Evolutionary conservation across 2,113 vertebrate species (phyloP).

Genomic region (Rhinolophus ferrumequinum): DNA sequence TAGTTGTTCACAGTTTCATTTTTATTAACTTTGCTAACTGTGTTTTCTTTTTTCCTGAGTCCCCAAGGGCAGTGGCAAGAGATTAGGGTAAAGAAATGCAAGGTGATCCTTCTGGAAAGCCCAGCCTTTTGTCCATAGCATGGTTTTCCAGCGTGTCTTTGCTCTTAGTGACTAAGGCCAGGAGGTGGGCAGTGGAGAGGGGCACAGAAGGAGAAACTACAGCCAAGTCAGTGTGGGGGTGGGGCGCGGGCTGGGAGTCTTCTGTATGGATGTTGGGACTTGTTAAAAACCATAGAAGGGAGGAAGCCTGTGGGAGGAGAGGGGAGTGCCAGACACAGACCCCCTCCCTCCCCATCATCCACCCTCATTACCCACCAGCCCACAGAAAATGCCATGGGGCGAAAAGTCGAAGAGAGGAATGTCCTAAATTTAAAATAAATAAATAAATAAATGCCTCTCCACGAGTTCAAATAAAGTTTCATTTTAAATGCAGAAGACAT

Average conservation of each 20-base stretch:
- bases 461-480: constrained; percentile 73
- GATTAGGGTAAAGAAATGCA: background rate
- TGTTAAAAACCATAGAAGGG: constrained; percentile 34
- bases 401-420: constrained; percentile 42
- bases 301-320: background rate
- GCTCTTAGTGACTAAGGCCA: background rate
- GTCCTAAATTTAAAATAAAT: constrained; percentile 58
- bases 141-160: background rate
- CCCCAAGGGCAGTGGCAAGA: background rate
- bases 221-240: background rate
- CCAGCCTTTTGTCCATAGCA: background rate
- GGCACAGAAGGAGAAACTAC: background rate
- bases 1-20: background rate
- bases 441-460: constrained; percentile 31
- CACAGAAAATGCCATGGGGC: constrained; percentile 52
- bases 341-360: background rate
- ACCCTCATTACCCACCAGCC: background rate
- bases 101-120: background rate
- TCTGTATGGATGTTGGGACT: constrained; percentile 35
- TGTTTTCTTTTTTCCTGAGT: background rate
- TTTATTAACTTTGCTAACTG: constrained; percentile 36
- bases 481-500: constrained; percentile 68
- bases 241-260: background rate
- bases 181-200: background rate
- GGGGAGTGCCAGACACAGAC: background rate